Evolutionary conservation across 2,888 invertebrate species (phyloP), one percentile per base, ranked within the genome.

Genomic region (Pomacea canaliculata): DNA sequence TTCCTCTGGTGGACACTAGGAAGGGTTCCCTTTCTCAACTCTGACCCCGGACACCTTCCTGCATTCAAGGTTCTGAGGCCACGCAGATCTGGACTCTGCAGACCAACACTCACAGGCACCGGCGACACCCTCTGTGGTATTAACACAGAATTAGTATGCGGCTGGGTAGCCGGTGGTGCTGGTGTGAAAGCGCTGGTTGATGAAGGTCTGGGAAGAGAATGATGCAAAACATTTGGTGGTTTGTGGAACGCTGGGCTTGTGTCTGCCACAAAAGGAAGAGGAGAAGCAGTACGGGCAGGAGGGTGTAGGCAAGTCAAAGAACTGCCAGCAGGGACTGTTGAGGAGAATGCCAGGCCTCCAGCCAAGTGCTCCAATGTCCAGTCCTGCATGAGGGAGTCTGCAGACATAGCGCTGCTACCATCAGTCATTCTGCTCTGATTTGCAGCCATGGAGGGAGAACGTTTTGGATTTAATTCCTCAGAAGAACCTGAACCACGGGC

Each of bases 301-400:
- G 49, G n/a, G 51, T 56, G 0, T 10, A 60, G 73, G n/a, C 73
- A 74, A 48, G 68, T 74, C 59, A 74, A 60, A 16, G 62, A 60
- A 4, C 69, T 49, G 19, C 73, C 73, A 46, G 73, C 23, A 0
- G 73, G 68, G 46, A 74, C 49, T 16, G 37, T 60, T 2, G 73
- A 62, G 49, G 73, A 62, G 49, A 74, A 68, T 37, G 66, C 62
- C 8, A 63, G 59, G 76, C 71, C 73, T 27, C 73, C 70, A 7
- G 81, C 70, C 68, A 85, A 72, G 7, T 81, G 80, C n/a, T 75
- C 79, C n/a, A 85, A 75, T 51, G 81, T 77, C 84, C 84, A 85
- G 70, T 82, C 83, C 59, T 83, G 83, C 59, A 81, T 76, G 63
- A 85, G 75, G 12, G 81, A 82, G 23, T 81, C 80, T 13, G 81